phyloP scores from a whole-genome alignment of 1,140 invertebrate genomes.

The Andrena cerasifolii region DNA sequence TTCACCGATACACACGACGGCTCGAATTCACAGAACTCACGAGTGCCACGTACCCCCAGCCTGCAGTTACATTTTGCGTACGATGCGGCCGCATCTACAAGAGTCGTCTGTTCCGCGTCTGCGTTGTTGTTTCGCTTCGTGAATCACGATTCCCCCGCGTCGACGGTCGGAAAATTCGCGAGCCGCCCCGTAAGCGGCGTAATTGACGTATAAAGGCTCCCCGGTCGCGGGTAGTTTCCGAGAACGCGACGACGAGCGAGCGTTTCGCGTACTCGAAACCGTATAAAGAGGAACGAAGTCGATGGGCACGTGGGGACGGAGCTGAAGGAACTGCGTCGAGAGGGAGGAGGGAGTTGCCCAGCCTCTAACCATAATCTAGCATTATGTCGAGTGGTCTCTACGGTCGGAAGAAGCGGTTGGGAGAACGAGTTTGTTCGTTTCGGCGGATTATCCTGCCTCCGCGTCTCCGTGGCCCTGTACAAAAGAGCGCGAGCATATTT shows the following conservation, averaged over 20 bases:
- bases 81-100: no score
- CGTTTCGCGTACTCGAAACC: background rate
- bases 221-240: background rate
- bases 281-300: conserved; percentile 24
- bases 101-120: no score
- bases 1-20: no score
- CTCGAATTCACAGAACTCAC: no score
- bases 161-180: conserved; percentile 13
- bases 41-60: no score
- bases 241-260: conserved; percentile 11
- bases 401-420: conserved; percentile 64
- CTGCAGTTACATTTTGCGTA: background rate
- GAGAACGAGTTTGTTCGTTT: conserved; percentile 71
- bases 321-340: background rate
- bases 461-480: conserved; percentile 51
- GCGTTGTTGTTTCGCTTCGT: conserved; percentile 1
- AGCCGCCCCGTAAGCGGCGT: background rate
- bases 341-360: conserved; percentile 30
- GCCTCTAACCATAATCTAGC: conserved; percentile 70
- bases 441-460: conserved; percentile 66
- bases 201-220: conserved; percentile 22
- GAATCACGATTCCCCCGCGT: background rate
- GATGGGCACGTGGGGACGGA: background rate
- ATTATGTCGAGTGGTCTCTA: conserved; percentile 69
- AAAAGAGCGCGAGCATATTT: conserved; percentile 67